Evolutionary conservation across 2,113 vertebrate species (phyloP).

Genomic region (Stictonetta naevosa): DNA sequence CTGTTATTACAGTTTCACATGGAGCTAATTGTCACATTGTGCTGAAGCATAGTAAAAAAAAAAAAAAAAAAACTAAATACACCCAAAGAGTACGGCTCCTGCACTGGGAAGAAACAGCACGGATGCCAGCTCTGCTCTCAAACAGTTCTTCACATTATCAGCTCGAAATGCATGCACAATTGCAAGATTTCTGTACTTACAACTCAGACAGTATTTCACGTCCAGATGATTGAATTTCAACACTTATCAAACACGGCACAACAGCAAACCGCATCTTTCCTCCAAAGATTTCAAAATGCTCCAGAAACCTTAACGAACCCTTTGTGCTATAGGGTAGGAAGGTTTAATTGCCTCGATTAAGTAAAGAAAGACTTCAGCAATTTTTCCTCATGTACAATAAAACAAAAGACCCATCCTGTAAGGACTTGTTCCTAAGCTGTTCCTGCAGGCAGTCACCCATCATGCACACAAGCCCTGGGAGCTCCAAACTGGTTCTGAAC

Average conservation of each 20-base stretch:
- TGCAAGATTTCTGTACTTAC: neutral
- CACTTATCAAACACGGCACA: neutral
- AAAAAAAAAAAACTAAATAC: fast-evolving
- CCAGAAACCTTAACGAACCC: conserved; percentile 33
- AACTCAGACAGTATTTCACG: neutral
- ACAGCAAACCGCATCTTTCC: neutral
- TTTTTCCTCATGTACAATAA: conserved; percentile 20
- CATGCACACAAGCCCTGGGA: neutral
- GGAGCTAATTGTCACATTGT: neutral
- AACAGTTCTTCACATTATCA: neutral
- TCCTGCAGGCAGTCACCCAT: neutral
- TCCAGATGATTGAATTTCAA: neutral
- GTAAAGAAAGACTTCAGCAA: neutral
- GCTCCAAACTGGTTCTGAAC: neutral
- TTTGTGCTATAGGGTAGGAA: conserved; percentile 45
- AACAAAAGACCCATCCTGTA: conserved; percentile 38
- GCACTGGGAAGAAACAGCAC: neutral
- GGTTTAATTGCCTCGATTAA: conserved; percentile 59
- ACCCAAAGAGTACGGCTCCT: neutral
- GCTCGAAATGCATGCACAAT: neutral
- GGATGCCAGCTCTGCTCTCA: neutral
- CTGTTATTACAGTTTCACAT: neutral
- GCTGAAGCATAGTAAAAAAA: neutral
- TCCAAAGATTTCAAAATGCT: conserved; percentile 43
- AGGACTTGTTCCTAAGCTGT: conserved; percentile 31